Evolutionary conservation across 35 echinoderm and acorn worm genomes (phyloP).

Genomic region (Ptychodera flava): DNA sequence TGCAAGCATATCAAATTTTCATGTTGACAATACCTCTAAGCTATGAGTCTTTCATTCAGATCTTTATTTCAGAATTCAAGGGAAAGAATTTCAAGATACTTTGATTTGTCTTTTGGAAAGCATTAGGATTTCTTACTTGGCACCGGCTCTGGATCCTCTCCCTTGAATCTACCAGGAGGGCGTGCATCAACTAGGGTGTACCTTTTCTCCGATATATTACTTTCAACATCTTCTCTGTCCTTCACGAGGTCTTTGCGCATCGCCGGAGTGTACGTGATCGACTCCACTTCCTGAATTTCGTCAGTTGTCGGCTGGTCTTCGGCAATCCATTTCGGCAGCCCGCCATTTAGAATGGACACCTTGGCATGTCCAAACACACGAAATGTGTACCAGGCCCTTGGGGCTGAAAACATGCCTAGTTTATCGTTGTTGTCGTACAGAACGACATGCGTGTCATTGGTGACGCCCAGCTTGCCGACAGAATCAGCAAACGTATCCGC

Average conservation of each 20-base stretch:
- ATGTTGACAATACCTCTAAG: no score
- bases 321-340: constrained; percentile 38
- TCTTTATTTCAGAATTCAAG: no score
- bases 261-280: neutral
- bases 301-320: constrained; percentile 16
- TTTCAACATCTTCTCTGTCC: neutral
- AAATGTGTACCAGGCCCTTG: constrained; percentile 38
- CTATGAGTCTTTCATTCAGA: no score
- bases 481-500: constrained; percentile 2
- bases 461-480: constrained; percentile 25
- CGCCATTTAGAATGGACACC: constrained; percentile 38
- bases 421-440: constrained; percentile 29
- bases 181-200: constrained; percentile 13
- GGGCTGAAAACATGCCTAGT: constrained; percentile 17
- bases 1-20: no score
- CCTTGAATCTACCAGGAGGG: neutral
- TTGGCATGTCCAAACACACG: constrained; percentile 27
- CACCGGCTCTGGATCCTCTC: neutral
- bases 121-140: no score
- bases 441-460: constrained; percentile 32
- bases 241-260: neutral
- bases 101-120: no score
- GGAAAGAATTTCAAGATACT: no score
- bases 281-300: neutral
- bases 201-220: neutral